Base-by-base conservation (phyloP, 2,888 invertebrate genomes). In the Rambutsinella grinnellia region DNA sequence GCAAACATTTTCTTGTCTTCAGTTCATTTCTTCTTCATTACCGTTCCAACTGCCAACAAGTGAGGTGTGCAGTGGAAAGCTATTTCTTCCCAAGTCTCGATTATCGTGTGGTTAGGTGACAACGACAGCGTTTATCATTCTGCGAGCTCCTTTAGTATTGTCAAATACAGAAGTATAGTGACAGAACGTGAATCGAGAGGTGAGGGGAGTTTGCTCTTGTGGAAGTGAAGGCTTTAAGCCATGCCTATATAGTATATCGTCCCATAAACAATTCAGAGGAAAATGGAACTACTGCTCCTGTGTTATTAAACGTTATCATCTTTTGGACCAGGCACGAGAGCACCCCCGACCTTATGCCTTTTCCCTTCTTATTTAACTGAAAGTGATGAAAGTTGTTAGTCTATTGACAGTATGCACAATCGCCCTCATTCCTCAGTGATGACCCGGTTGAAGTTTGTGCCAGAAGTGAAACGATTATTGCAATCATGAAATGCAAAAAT, bases 331-430 rank as follows among this genome's bases (percentile, higher is more conserved):
- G n/a, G n/a, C n/a, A n/a, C n/a, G n/a, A n/a, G n/a, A n/a, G n/a
- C n/a, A n/a, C n/a, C n/a, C n/a, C n/a, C n/a, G n/a, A n/a, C 8
- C 44, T 17, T 60, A 23, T 19, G 21, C 8, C 6, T 24, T 17
- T 6, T 6, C 47, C 49, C 26, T 62, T 27, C 56, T 57, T 56
- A 57, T 62, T 54, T 62, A 47, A 47, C 28, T 36, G 15, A 6
- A 47, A 6, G 49, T 21, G 57, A 44, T 49, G 49, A 71, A 63
- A 61, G 21, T 53, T 53, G 8, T 56, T 51, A 49, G 27, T 49
- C 21, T 72, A 67, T 63, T 63, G 62, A 61, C 75, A 75, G 56
- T 47, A 51, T 60, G 68, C 58, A 68, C n/a, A n/a, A n/a, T 27
- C 58, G 68, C 49, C 56, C 74, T 51, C 74, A 74, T 74, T 74